phyloP scores from a whole-genome alignment of 2,888 invertebrate species.

The Megastigmus dorsalis region DNA sequence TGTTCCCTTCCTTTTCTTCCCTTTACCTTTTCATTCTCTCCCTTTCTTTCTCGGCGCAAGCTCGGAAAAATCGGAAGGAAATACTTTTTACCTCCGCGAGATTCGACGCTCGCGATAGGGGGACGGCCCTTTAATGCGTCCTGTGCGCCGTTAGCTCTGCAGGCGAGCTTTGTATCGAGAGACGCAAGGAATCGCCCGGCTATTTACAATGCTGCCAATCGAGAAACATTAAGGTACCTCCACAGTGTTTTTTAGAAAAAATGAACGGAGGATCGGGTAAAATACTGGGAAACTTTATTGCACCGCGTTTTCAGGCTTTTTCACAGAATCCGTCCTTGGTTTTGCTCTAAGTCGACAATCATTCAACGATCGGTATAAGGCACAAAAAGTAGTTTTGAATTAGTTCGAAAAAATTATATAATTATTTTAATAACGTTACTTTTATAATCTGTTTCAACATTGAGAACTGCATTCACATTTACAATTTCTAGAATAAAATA shows the following conservation, averaged over 20 bases:
- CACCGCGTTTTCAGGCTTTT: no score
- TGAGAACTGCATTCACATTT: no score
- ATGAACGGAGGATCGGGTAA: neutral
- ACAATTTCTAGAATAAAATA: no score
- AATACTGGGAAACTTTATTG: no score
- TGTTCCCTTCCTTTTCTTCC: neutral
- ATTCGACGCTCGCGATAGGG: neutral
- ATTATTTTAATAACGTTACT: no score
- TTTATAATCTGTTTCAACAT: no score
- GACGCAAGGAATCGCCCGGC: neutral
- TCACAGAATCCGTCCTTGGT: no score
- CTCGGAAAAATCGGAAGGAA: constrained; percentile 6
- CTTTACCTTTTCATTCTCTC: neutral
- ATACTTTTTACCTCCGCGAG: constrained; percentile 9
- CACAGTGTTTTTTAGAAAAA: neutral
- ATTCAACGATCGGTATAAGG: no score
- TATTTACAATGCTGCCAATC: neutral
- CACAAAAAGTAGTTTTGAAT: no score
- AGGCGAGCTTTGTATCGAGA: neutral
- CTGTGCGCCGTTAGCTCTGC: neutral
- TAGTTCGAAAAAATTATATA: no score
- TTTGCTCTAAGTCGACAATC: no score
- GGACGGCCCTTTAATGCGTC: constrained; percentile 1
- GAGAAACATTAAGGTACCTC: neutral
- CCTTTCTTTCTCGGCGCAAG: neutral